A percentile compares a stretch with the other conserved stretches of the same genome.
Evolutionary conservation across 2,113 vertebrate genomes (phyloP).

Genomic region (Chaetorhynchus papuensis): DNA sequence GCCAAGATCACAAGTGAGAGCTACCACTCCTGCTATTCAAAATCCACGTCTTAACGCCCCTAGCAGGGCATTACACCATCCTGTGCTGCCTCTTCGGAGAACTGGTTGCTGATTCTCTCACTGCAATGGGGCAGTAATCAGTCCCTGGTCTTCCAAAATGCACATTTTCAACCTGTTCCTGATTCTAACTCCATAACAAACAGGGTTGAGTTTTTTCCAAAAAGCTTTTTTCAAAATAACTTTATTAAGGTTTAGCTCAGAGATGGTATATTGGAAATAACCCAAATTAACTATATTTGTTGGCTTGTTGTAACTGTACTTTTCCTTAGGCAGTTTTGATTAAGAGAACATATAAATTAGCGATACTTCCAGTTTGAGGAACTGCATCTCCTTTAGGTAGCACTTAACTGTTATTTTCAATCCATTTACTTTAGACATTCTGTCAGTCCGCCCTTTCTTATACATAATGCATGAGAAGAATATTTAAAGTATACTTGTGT

Average conservation of each 20-base stretch:
- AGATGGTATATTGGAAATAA: background rate
- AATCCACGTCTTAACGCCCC: background rate
- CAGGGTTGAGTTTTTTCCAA: background rate
- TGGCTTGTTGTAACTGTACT: background rate
- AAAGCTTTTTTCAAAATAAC: background rate
- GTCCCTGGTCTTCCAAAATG: background rate
- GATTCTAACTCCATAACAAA: background rate
- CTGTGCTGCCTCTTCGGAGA: background rate
- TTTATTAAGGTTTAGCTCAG: background rate
- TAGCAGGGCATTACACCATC: background rate
- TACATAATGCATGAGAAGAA: background rate
- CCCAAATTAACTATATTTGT: background rate
- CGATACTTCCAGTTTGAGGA: background rate
- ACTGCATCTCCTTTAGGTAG: background rate
- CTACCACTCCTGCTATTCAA: background rate
- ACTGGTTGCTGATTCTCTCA: background rate
- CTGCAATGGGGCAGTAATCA: background rate
- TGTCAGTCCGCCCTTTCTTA: background rate
- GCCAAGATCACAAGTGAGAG: background rate
- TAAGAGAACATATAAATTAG: background rate
- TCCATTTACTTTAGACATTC: background rate
- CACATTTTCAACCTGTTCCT: background rate
- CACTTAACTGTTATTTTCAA: background rate
- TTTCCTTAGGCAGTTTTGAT: background rate
- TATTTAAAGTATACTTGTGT: background rate